phyloP scores from a whole-genome alignment of 2,888 invertebrate genomes.

The Pollenia angustigena region DNA sequence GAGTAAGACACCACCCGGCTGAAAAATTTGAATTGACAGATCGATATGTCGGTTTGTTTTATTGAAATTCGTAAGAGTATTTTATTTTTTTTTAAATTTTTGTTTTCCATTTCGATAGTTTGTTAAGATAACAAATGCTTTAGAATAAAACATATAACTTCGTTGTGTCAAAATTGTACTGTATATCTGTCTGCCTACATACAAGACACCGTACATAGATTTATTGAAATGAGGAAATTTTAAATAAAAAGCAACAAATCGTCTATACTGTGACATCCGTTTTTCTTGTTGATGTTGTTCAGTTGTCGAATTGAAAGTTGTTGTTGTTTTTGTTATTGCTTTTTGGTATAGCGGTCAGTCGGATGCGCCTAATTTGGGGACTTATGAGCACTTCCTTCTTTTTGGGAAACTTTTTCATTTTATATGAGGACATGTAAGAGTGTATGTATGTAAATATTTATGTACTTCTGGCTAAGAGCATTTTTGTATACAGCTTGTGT shows the following conservation, averaged over 20 bases:
- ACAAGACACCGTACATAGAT: neutral
- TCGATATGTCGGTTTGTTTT: no score
- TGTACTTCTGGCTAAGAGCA: neutral
- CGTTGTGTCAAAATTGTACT: no score
- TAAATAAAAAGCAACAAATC: constrained; percentile 67
- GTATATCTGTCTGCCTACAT: neutral
- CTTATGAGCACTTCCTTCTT: constrained; percentile 70
- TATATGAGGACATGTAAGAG: neutral
- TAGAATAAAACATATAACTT: no score
- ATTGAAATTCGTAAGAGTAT: no score
- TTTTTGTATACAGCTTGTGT: constrained; percentile 45
- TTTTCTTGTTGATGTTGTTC: constrained; percentile 50
- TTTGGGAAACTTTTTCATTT: constrained; percentile 57
- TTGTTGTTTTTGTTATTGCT: constrained; percentile 38
- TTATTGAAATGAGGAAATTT: constrained; percentile 49
- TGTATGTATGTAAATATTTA: neutral
- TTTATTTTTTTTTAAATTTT: no score
- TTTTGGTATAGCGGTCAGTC: constrained; percentile 60
- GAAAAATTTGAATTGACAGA: no score
- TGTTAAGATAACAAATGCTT: no score
- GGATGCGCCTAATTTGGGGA: constrained; percentile 70
- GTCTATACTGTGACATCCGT: constrained; percentile 63
- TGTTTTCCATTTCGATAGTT: no score
- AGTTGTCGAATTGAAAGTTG: constrained; percentile 44
- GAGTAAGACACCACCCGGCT: no score